phyloP scores from a whole-genome alignment of 2,888 invertebrate genomes.

The Pycnomerus fuliginosus region DNA sequence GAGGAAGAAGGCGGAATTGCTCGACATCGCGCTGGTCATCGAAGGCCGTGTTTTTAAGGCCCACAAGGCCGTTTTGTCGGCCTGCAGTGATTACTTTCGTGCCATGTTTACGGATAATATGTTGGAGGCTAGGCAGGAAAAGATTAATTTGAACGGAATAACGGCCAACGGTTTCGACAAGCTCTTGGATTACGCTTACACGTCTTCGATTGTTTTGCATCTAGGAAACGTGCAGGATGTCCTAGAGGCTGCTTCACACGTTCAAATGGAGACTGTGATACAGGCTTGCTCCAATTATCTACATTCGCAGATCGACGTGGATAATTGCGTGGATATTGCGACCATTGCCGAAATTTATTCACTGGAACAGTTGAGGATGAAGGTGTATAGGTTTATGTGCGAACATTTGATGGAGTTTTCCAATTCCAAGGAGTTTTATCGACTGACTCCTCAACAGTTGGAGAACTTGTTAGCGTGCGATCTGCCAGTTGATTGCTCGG shows the following conservation, averaged over 20 bases:
- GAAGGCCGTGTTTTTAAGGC: constrained; percentile 66
- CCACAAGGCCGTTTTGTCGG: constrained; percentile 69
- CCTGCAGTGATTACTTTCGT: constrained; percentile 72
- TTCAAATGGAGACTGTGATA: constrained; percentile 64
- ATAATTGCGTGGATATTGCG: constrained; percentile 71
- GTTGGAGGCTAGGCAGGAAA: constrained; percentile 64
- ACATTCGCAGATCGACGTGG: constrained; percentile 65
- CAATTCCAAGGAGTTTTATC: constrained; percentile 60
- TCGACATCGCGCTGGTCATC: constrained; percentile 68
- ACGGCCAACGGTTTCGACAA: constrained; percentile 64
- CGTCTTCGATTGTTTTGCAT: constrained; percentile 62
- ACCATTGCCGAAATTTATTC: constrained; percentile 70
- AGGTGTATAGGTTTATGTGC: constrained; percentile 67
- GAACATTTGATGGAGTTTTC: constrained; percentile 63
- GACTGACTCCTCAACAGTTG: constrained; percentile 61
- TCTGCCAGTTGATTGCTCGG: constrained; percentile 68
- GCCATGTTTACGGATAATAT: constrained; percentile 75
- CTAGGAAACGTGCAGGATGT: constrained; percentile 65
- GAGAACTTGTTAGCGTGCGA: constrained; percentile 63
- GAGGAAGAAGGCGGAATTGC: constrained; percentile 60
- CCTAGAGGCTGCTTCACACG: constrained; percentile 67
- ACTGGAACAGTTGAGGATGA: constrained; percentile 58
- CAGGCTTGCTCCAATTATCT: constrained; percentile 67
- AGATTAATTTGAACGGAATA: constrained; percentile 66
- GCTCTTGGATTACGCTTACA: constrained; percentile 69